Evolutionary conservation across 2,113 vertebrate genomes (phyloP).

Genomic region (Pyrgilauda ruficollis): DNA sequence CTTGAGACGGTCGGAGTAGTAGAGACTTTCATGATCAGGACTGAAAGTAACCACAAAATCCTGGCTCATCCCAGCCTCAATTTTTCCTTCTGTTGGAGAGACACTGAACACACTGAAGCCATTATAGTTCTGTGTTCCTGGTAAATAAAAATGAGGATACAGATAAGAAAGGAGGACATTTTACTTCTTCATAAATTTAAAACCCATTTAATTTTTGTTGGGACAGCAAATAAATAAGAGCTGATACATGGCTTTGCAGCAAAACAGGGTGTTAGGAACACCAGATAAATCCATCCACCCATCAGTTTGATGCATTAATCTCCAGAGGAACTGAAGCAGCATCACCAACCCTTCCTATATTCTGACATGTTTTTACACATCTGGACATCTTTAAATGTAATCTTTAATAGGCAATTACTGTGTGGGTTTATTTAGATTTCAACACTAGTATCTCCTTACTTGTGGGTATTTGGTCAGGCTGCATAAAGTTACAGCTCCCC

Average conservation of each 20-base stretch:
- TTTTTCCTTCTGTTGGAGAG: constrained; percentile 75
- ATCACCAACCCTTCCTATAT: not conserved
- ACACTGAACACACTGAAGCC: constrained; percentile 85
- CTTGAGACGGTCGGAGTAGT: constrained; percentile 81
- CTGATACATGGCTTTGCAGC: not conserved
- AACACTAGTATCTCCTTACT: not conserved
- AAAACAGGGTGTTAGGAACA: not conserved
- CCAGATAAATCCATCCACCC: not conserved
- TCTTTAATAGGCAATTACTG: not conserved
- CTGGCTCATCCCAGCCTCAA: constrained; percentile 73
- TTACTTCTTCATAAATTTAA: not conserved
- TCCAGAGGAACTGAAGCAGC: not conserved
- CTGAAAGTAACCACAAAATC: constrained; percentile 85
- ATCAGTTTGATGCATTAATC: not conserved
- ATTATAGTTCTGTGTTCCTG: constrained; percentile 86
- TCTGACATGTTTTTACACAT: not conserved
- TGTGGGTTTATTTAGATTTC: not conserved
- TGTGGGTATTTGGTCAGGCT: not conserved
- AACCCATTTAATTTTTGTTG: not conserved
- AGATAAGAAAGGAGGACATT: not conserved
- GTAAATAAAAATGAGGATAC: not conserved
- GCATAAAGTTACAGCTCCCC: not conserved
- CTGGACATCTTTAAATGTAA: not conserved
- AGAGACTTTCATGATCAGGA: constrained; percentile 85
- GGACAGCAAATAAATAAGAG: not conserved